These are phyloP conservation scores for Phocoena phocoena DNA, from an alignment of 2,113 vertebrate species.

Conservation along the genomic window DNA sequence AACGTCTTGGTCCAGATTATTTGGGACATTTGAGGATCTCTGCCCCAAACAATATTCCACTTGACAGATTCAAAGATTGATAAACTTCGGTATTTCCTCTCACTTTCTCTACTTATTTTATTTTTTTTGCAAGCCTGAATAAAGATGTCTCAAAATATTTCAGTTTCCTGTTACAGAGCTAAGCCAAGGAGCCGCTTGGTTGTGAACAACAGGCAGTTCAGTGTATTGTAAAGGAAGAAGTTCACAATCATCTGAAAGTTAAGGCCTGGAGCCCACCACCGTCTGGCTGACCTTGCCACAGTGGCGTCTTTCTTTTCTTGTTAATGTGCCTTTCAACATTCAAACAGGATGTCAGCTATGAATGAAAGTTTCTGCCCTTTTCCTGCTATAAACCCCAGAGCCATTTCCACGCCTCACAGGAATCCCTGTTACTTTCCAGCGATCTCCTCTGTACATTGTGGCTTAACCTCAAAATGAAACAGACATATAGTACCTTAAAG, in stretches of 20 bases:
- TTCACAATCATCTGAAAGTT: slow-evolving; percentile 45
- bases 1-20: not conserved
- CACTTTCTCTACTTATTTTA: not conserved
- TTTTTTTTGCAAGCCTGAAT: slow-evolving; percentile 28
- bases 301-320: slow-evolving; percentile 68
- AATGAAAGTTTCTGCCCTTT: slow-evolving; percentile 67
- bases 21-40: not conserved
- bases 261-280: slow-evolving; percentile 58
- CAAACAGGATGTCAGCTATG: slow-evolving; percentile 62
- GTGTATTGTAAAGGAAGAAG: slow-evolving; percentile 69
- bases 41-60: not conserved
- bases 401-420: slow-evolving; percentile 12
- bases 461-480: slow-evolving; percentile 58
- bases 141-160: slow-evolving; percentile 62
- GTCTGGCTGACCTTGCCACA: slow-evolving; percentile 66
- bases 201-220: slow-evolving; percentile 61
- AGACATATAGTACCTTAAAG: not conserved
- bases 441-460: slow-evolving; percentile 13
- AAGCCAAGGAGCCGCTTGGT: slow-evolving; percentile 8
- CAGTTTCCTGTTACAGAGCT: slow-evolving; percentile 54
- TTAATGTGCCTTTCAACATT: slow-evolving; percentile 78
- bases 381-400: slow-evolving; percentile 53
- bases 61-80: slow-evolving; percentile 58
- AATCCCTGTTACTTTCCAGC: slow-evolving; percentile 58
- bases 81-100: slow-evolving; percentile 50